These are phyloP conservation scores for Elymnias hypermnestra DNA, from an alignment of 1,140 invertebrate genomes.

Conservation along the genomic window DNA sequence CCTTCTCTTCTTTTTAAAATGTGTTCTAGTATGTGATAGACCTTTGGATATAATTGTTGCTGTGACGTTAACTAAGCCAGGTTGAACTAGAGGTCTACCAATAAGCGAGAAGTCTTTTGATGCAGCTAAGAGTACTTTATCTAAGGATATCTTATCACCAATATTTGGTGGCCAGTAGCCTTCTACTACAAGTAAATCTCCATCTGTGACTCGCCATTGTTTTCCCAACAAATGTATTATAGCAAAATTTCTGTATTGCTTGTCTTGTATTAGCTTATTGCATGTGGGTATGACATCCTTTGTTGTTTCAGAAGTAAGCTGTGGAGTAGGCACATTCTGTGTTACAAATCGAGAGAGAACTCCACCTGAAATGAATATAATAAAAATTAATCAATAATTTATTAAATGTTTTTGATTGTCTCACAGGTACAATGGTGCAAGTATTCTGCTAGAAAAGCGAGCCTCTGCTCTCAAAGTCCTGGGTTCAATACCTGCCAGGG, in stretches of 20 bases:
- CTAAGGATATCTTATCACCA: constrained; percentile 89
- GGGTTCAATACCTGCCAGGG: too few species aligned
- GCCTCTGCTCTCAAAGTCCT: too few species aligned
- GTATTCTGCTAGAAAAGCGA: too few species aligned
- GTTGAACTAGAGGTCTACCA: constrained; percentile 87
- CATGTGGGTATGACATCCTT: constrained; percentile 63
- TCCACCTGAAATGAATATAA: constrained; percentile 32
- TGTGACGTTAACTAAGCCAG: constrained; percentile 84
- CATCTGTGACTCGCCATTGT: constrained; percentile 92
- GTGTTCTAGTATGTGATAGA: constrained; percentile 87
- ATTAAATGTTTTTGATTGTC: too few species aligned
- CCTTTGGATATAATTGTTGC: constrained; percentile 95
- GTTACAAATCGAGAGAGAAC: constrained; percentile 52
- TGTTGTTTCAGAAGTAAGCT: constrained; percentile 32
- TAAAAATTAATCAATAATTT: constrained; percentile 11
- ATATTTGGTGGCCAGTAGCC: constrained; percentile 89
- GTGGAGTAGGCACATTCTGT: constrained; percentile 32
- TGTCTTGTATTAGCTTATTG: constrained; percentile 60
- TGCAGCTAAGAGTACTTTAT: constrained; percentile 92
- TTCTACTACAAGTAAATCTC: constrained; percentile 90
- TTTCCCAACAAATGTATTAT: constrained; percentile 88
- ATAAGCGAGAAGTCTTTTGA: constrained; percentile 91
- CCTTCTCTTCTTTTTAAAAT: constrained; percentile 84
- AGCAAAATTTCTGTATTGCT: constrained; percentile 88
- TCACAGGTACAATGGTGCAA: too few species aligned